Base-by-base conservation (phyloP, 2,888 invertebrate species). In the Troilus luridus region DNA sequence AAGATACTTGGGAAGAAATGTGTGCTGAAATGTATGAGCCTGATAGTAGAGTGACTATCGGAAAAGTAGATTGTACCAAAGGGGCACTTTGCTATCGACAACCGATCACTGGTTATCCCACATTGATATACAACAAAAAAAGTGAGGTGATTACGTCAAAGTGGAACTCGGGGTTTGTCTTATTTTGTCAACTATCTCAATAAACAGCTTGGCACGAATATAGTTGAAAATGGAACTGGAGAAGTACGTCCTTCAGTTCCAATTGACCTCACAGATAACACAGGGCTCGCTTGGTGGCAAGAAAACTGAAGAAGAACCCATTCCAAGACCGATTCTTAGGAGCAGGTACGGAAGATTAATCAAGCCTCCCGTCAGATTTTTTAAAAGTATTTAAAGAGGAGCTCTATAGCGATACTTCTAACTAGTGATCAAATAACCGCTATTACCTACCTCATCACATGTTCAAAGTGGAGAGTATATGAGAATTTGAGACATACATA, bases 51-150 rank as follows among this genome's bases (percentile, higher is more conserved):
- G 96, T 97, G 93, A 95, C 95, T 88, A 96, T 97, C 92, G 97
- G 96, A 8, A 97, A 97, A 94, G 97, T 98, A 0, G 97, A 98
- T 93, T 98, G 98, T 94, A 97, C 97, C 0, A 94, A 94, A 93
- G 95, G 95, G 21, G 95, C 95, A 92, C 94, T 97, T 19, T 98
- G 98, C 94, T 95, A 96, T 56, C 95, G 96, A 90, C 96, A 97
- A 93, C 97, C 97, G 93, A 96, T 98, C 19, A 97, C 97, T 93
- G 97, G 96, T 94, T 95, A 95, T 93, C 95, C 95, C 12, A 95
- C 95, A 95, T 91, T 97, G 89, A 96, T 97, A 92, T 97, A 97
- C 93, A 98, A 97, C 94, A 96, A 96, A 94, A 95, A 95, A 92
- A 97, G 96, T 56, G 94, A 94, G 90, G 91, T 91, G n/a, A 96